A percentile compares a stretch with the other conserved stretches of the same genome.
Conservation (phyloP, 2,113 vertebrate species). For the Centropus unirufus region DNA sequence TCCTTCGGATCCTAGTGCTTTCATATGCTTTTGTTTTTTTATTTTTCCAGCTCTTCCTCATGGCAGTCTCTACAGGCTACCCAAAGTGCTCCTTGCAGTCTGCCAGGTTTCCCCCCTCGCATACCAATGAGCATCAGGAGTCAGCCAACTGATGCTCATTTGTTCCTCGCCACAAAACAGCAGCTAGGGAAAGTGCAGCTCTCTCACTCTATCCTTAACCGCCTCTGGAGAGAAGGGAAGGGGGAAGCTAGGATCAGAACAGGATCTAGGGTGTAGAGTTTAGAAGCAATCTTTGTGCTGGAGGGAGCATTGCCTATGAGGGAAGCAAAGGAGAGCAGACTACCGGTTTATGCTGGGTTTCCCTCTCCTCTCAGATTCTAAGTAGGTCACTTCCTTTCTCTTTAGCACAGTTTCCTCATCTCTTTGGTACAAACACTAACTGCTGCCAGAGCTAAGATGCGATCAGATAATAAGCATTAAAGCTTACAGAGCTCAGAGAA, state of each 20-base stretch:
- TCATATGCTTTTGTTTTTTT: background rate
- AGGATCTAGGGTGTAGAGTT: background rate
- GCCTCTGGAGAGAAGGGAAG: background rate
- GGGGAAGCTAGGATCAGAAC: background rate
- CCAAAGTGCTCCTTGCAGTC: background rate
- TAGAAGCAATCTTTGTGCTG: background rate
- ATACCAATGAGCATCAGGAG: background rate
- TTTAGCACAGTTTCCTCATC: background rate
- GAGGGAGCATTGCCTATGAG: background rate
- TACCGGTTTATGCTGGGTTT: background rate
- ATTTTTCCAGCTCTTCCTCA: background rate
- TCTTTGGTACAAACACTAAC: background rate
- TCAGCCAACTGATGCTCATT: background rate
- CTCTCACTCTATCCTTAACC: background rate
- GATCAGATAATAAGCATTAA: background rate
- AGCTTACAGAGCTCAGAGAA: background rate
- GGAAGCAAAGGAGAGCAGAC: background rate
- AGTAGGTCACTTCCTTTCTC: constrained; percentile 40
- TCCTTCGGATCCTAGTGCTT: background rate
- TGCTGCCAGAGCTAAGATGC: background rate
- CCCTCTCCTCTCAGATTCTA: background rate
- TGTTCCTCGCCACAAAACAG: background rate
- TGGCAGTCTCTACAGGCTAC: background rate
- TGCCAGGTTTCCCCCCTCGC: background rate
- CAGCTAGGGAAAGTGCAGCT: background rate